Percentiles rank a stretch among this genome's conserved stretches.
phyloP scores from a whole-genome alignment of 2,888 invertebrate genomes.

The Andrena praecox region DNA sequence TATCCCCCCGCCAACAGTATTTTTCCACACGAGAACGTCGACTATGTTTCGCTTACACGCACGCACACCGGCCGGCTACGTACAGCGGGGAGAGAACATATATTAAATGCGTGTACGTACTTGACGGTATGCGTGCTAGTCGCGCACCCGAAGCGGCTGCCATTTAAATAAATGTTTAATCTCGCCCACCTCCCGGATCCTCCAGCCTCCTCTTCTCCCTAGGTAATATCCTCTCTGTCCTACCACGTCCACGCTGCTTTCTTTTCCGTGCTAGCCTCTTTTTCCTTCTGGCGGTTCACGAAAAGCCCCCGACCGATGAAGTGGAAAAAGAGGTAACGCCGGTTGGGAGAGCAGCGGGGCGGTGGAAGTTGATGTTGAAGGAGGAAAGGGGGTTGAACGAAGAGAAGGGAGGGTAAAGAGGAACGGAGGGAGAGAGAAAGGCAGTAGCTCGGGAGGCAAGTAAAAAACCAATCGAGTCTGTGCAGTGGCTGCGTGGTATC shows the following conservation, averaged over 20 bases:
- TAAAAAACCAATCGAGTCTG: slow-evolving; percentile 84
- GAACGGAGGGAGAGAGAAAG: slow-evolving; percentile 29
- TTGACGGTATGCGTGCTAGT: slow-evolving; percentile 70
- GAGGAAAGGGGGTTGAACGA: slow-evolving; percentile 49
- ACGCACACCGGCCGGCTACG: not conserved
- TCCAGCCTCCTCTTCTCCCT: slow-evolving; percentile 46
- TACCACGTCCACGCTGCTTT: slow-evolving; percentile 47
- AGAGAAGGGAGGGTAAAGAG: slow-evolving; percentile 25
- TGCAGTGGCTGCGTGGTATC: slow-evolving; percentile 76
- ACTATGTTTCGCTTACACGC: slow-evolving; percentile 6
- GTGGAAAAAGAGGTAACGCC: slow-evolving; percentile 61
- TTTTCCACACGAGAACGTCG: slow-evolving; percentile 51
- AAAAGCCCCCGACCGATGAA: slow-evolving; percentile 68
- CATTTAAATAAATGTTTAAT: slow-evolving; percentile 85
- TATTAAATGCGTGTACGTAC: slow-evolving; percentile 68
- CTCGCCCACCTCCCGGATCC: slow-evolving; percentile 76
- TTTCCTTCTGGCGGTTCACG: slow-evolving; percentile 67
- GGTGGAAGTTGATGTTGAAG: slow-evolving; percentile 37
- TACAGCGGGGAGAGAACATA: slow-evolving; percentile 51
- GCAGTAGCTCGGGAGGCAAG: slow-evolving; percentile 72
- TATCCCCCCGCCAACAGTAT: slow-evolving; percentile 34
- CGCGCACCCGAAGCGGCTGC: slow-evolving; percentile 78
- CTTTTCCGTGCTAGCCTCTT: slow-evolving; percentile 60
- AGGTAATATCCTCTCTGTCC: slow-evolving; percentile 62
- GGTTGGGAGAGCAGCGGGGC: slow-evolving; percentile 25